Conservation (phyloP, 2,113 vertebrate species). For the Aplodontia rufa region DNA sequence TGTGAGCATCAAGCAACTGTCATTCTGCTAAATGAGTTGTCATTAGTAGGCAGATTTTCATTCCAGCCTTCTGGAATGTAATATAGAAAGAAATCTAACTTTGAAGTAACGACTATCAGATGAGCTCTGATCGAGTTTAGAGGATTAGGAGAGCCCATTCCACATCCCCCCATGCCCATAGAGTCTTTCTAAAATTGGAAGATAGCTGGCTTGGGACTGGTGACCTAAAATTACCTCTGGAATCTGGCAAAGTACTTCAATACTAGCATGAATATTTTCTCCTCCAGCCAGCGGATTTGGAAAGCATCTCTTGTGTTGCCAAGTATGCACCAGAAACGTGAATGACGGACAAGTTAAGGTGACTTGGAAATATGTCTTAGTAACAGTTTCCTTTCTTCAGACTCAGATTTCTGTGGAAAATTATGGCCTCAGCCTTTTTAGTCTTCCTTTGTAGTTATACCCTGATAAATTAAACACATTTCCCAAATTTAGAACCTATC, state of each 20-base stretch:
- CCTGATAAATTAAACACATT: not conserved
- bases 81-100: slow-evolving; percentile 23
- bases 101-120: slow-evolving; percentile 15
- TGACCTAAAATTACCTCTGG: slow-evolving; percentile 44
- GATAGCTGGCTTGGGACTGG: not conserved
- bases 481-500: not conserved
- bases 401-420: not conserved
- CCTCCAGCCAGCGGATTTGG: not conserved
- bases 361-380: slow-evolving; percentile 43
- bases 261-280: not conserved
- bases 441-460: not conserved
- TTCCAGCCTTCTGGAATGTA: slow-evolving; percentile 53
- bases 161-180: not conserved
- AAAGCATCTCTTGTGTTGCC: not conserved
- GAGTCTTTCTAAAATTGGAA: slow-evolving; percentile 17
- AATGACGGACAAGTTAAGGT: slow-evolving; percentile 3
- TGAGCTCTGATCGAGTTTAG: not conserved
- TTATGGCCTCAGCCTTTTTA: not conserved
- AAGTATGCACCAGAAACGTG: not conserved
- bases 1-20: slow-evolving; percentile 73
- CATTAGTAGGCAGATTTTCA: slow-evolving; percentile 53
- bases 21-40: slow-evolving; percentile 73
- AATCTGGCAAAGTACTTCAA: not conserved
- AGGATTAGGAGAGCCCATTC: not conserved
- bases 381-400: not conserved